phyloP scores from a whole-genome alignment of 2,888 invertebrate species.

The Dicyrtoma fusca region DNA sequence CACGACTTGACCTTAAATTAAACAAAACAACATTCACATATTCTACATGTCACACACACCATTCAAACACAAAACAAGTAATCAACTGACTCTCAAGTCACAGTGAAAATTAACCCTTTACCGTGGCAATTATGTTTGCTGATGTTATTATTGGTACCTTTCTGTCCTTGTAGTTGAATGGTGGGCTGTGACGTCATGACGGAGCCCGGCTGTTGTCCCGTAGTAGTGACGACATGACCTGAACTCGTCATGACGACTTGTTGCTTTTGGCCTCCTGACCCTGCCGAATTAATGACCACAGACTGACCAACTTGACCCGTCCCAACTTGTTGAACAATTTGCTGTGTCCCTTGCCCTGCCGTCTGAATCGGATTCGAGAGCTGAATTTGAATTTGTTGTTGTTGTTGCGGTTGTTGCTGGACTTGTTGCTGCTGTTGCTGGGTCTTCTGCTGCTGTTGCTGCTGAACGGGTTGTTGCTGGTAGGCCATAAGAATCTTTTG shows the following conservation, averaged over 20 bases:
- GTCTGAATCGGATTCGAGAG: not conserved
- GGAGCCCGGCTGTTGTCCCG: constrained; percentile 6
- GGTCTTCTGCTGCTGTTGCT: not conserved
- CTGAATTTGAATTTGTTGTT: constrained; percentile 30
- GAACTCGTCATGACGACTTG: constrained; percentile 30
- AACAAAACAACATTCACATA: too few relatives aligned
- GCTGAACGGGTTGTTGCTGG: constrained; percentile 33
- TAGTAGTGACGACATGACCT: not conserved
- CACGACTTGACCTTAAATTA: constrained; percentile 31
- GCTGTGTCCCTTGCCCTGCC: too few relatives aligned
- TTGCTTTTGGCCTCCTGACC: constrained; percentile 1
- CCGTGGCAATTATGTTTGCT: too few relatives aligned
- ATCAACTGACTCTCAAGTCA: too few relatives aligned
- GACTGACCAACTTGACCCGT: too few relatives aligned
- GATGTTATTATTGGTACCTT: too few relatives aligned
- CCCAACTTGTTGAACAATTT: too few relatives aligned
- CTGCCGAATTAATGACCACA: too few relatives aligned
- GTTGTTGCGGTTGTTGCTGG: constrained; percentile 22
- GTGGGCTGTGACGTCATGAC: constrained; percentile 7
- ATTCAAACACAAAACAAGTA: too few relatives aligned
- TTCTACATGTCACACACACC: too few relatives aligned
- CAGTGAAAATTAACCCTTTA: too few relatives aligned
- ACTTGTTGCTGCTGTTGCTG: constrained; percentile 7
- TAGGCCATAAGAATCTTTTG: constrained; percentile 40
- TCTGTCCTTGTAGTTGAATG: constrained; percentile 19